phyloP scores from a whole-genome alignment of 2,113 vertebrate species.

The Spea multiplicata region DNA sequence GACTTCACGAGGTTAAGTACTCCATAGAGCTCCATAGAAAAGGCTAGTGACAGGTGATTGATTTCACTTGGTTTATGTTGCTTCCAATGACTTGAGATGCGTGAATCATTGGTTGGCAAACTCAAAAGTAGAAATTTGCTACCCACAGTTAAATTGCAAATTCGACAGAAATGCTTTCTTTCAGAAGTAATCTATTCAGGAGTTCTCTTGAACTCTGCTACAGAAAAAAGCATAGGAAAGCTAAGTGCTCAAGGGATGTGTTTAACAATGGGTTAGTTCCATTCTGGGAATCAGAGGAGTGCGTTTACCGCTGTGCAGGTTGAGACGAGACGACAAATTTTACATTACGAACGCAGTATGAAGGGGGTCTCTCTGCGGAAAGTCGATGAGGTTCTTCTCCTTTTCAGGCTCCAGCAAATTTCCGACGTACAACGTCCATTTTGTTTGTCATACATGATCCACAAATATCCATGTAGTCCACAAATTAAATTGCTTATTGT shows the following conservation, averaged over 20 bases:
- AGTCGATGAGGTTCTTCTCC: too few species aligned
- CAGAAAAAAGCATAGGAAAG: neutral
- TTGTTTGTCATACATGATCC: too few species aligned
- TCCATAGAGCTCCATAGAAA: conserved; percentile 5
- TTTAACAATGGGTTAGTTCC: neutral
- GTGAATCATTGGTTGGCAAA: conserved; percentile 22
- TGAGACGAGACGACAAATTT: too few species aligned
- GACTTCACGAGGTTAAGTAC: neutral
- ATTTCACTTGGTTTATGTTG: conserved; percentile 25
- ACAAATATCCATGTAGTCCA: too few species aligned
- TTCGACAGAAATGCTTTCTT: conserved; percentile 1
- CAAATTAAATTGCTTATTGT: too few species aligned
- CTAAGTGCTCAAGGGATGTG: neutral
- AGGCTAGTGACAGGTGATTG: conserved; percentile 12
- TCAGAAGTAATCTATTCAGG: neutral
- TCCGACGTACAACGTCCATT: too few species aligned
- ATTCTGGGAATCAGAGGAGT: too few species aligned
- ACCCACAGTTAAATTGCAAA: conserved; percentile 16
- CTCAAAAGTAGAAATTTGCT: neutral
- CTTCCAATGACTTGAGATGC: conserved; percentile 15
- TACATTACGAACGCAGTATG: too few species aligned
- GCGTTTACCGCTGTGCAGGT: too few species aligned
- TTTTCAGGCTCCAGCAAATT: too few species aligned
- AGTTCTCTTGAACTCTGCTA: neutral
- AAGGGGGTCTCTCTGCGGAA: too few species aligned